phyloP scores from a whole-genome alignment of 2,113 vertebrate genomes.

The Callithrix jacchus region DNA sequence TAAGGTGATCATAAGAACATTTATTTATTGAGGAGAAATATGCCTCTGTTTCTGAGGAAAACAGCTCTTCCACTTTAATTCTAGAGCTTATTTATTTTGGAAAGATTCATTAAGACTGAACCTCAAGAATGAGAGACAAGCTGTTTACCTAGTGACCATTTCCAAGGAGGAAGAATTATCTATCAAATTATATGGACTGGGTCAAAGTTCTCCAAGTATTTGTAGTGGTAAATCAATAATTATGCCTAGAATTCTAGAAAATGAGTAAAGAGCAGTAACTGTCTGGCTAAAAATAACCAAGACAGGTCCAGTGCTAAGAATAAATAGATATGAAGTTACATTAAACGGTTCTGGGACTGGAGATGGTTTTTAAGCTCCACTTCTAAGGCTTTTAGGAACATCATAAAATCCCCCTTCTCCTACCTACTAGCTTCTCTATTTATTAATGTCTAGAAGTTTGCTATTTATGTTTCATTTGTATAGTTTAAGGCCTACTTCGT shows the following conservation, averaged over 20 bases:
- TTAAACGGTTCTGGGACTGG: background rate
- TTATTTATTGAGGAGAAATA: slow-evolving; percentile 46
- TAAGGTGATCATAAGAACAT: slow-evolving; percentile 5
- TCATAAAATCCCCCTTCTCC: background rate
- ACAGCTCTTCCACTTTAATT: slow-evolving; percentile 25
- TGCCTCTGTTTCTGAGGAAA: background rate
- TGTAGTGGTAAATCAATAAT: background rate
- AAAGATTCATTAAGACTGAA: slow-evolving; percentile 46
- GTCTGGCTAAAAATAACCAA: slow-evolving; percentile 29
- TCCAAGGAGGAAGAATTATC: slow-evolving; percentile 24
- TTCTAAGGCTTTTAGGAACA: background rate
- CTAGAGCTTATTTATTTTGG: slow-evolving; percentile 29
- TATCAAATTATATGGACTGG: background rate
- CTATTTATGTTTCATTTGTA: background rate
- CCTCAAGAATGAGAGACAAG: background rate
- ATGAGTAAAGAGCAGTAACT: background rate
- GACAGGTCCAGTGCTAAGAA: slow-evolving; percentile 3
- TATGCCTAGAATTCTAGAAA: slow-evolving; percentile 37
- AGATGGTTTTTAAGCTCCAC: background rate
- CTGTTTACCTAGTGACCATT: background rate
- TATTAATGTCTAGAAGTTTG: slow-evolving; percentile 34
- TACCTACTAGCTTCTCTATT: background rate
- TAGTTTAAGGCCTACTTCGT: background rate
- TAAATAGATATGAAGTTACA: slow-evolving; percentile 1
- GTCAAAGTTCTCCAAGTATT: slow-evolving; percentile 11